A percentile compares a stretch with the other conserved stretches of the same genome.
These are phyloP conservation scores for Daboia siamensis DNA, from an alignment of 2,113 vertebrate genomes.

Conservation along the genomic window DNA sequence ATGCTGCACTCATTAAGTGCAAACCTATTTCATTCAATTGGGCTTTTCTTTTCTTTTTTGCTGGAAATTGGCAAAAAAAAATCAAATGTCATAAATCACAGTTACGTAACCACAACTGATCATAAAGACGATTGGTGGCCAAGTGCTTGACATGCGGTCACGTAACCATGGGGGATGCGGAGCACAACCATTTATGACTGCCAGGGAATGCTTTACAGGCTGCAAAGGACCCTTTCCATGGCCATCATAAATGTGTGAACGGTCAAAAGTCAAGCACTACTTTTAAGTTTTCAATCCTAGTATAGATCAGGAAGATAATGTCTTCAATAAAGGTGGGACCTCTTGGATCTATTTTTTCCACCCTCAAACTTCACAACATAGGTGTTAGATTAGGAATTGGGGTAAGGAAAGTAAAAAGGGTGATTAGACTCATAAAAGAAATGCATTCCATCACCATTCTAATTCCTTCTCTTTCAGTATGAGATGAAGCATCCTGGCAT, in stretches of 20 bases:
- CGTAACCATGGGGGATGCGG: not conserved
- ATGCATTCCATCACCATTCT: not conserved
- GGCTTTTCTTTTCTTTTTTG: not conserved
- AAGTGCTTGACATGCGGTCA: not conserved
- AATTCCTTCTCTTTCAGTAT: not conserved
- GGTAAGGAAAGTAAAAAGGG: not conserved
- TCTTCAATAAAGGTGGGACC: not conserved
- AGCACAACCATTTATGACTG: not conserved
- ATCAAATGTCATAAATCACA: not conserved
- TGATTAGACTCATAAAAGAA: not conserved
- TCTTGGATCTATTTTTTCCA: not conserved
- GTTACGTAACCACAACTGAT: not conserved
- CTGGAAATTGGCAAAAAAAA: not conserved
- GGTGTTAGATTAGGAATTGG: not conserved
- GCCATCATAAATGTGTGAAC: not conserved
- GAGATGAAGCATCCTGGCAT: not conserved
- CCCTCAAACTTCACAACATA: not conserved
- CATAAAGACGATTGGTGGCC: not conserved
- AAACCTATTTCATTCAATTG: not conserved
- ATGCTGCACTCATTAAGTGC: not conserved
- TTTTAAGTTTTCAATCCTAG: not conserved
- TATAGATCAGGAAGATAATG: not conserved
- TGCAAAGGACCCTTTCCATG: not conserved
- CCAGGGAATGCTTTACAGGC: not conserved
- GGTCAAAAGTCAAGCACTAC: not conserved